Base-by-base conservation (phyloP, 2,113 vertebrate species). In the Misgurnus mizolepis region DNA sequence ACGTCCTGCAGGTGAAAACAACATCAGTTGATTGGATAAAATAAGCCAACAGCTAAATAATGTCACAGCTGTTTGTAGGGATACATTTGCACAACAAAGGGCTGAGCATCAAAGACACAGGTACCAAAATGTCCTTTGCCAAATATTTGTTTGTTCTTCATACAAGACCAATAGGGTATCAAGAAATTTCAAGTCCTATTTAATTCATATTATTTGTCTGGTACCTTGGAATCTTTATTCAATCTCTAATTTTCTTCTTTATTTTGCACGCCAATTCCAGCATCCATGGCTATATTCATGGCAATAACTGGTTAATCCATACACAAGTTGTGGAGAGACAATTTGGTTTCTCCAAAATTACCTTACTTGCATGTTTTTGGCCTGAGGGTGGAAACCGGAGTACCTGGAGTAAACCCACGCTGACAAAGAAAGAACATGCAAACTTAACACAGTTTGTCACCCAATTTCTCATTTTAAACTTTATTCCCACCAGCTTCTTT, bases 21-120 rank as follows among this genome's bases (percentile, higher is more conserved):
- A 73, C 53, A 43, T 73, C 70, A 73, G 17, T 6, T 4, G 10
- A 45, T 60, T 73, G 39, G 55, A 22, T 45, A 43, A 60, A 73
- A 60, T 73, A 58, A 45, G 55, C 34, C 69, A 71, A 56, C 34
- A 72, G 39, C 50, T 58, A 53, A 10, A 58, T 72, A 53, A 58
- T n/a, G 18, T 17, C 22, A 72, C 69, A 72, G 69, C 55, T 60
- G 55, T 12, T n/a, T 15, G 4, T n/a, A 73, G 70, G n/a, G 53
- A 34, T 43, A 9, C 5, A 41, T 41, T 58, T 58, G 9, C 34
- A 72, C 34, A 73, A 43, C 0, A n/a, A 56, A 56, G 5, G 14
- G n/a, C n/a, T 8, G 3, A 58, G 17, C 17, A 58, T 58, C 55
- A 58, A 58, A 58, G 55, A 6, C 55, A 58, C 17, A 8, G 55